A percentile compares a stretch with the other conserved stretches of the same genome.
These are phyloP conservation scores for Cynopterus sphinx DNA, from an alignment of 2,797 vertebrate species.

Conservation along the genomic window DNA sequence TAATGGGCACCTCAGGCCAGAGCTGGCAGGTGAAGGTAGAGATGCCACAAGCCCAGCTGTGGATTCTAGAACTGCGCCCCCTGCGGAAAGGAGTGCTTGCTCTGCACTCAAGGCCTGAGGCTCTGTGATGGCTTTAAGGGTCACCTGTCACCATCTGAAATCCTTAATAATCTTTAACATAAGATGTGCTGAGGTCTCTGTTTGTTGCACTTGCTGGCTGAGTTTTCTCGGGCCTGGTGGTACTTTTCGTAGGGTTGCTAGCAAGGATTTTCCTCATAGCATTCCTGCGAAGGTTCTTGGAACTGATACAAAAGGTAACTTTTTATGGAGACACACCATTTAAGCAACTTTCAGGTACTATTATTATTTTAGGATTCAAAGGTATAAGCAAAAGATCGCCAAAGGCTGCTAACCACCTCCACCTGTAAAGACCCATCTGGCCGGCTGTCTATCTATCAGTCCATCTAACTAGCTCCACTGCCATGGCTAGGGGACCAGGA, in stretches of 20 bases:
- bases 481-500: too few species aligned
- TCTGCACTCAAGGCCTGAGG: neutral
- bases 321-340: neutral
- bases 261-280: neutral
- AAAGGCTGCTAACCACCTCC: neutral
- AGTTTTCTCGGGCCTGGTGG: neutral
- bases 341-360: neutral
- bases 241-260: neutral
- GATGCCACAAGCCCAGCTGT: too few species aligned
- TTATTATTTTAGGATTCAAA: neutral
- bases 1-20: too few species aligned
- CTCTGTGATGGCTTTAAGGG: accelerated
- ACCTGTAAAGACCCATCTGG: neutral
- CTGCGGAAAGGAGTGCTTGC: neutral
- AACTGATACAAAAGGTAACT: neutral
- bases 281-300: neutral
- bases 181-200: neutral
- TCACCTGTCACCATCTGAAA: neutral
- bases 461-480: neutral
- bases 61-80: neutral
- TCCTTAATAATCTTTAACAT: neutral
- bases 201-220: neutral
- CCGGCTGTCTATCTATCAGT: neutral
- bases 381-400: neutral
- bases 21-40: neutral